These are phyloP conservation scores for Synergus japonicus DNA, from an alignment of 2,888 invertebrate species.

Conservation along the genomic window DNA sequence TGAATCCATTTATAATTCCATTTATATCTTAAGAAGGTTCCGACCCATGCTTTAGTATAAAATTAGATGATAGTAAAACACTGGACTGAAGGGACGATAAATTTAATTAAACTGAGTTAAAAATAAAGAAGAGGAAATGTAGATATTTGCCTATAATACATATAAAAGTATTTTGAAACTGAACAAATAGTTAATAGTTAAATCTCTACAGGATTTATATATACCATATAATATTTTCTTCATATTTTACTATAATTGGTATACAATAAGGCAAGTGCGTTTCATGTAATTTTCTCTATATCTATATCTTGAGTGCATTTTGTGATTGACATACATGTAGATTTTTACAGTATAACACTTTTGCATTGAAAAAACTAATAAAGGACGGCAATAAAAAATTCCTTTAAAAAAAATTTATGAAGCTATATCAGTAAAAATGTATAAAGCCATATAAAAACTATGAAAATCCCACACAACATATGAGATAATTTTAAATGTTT, in stretches of 20 bases:
- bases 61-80: background rate
- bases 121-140: background rate
- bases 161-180: background rate
- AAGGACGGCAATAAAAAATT: background rate
- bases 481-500: background rate
- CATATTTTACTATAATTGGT: background rate
- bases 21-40: background rate
- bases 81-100: background rate
- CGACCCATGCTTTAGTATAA: background rate
- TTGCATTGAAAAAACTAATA: background rate
- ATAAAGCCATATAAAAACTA: background rate
- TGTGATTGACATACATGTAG: background rate
- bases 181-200: background rate
- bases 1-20: slow-evolving; percentile 45
- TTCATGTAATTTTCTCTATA: background rate
- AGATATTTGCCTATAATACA: background rate
- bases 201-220: background rate
- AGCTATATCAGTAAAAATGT: background rate
- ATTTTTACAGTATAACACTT: background rate
- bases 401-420: background rate
- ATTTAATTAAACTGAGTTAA: background rate
- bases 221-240: background rate
- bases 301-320: background rate
- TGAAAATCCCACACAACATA: background rate
- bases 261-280: background rate